Base-by-base conservation (phyloP, 2,888 invertebrate genomes). In the Meandrusa payeni region DNA sequence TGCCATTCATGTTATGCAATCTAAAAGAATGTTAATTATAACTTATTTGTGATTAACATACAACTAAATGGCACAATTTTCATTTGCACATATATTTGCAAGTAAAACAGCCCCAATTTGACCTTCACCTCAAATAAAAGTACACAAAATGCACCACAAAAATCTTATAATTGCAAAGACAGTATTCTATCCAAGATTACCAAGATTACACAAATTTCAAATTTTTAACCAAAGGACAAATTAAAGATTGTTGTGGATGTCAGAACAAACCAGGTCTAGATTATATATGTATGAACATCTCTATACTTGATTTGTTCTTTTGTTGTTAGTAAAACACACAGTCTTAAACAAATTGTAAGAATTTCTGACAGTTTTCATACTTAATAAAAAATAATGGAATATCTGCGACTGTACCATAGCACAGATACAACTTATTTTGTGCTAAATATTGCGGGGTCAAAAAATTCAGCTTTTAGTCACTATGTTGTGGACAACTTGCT, bases 321-420 rank as follows among this genome's bases (percentile, higher is more conserved):
- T 52, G 41, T 46, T 62, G 73, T 81, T 74, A 76, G 71, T 76
- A 69, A 55, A 68, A 80, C 77, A 81, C 77, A 73, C 74, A 68
- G 59, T 64, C 65, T 76, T 77, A 74, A 52, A 37, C 26, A 40
- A 46, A 26, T 38, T 20, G 17, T 29, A 38, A 28, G 33, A 44
- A 49, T 39, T 32, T 42, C 13, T 7, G 24, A 24, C 20, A n/a
- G 34, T 13, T 32, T 45, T 34, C 22, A 32, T 11, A 57, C 38
- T 24, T 41, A 41, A 12, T 22, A 5, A 13, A 36, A 43, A 48
- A 20, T 20, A 4, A 33, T 27, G 37, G 45, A 50, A 39, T 34
- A 12, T 23, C 6, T 39, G 27, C 24, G 37, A 31, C 19, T n/a
- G 26, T 41, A 48, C 38, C 52, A 49, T 34, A 38, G 36, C 22